Base-by-base conservation (phyloP, 2,797 vertebrate species). In the Ambastaia sidthimunki region DNA sequence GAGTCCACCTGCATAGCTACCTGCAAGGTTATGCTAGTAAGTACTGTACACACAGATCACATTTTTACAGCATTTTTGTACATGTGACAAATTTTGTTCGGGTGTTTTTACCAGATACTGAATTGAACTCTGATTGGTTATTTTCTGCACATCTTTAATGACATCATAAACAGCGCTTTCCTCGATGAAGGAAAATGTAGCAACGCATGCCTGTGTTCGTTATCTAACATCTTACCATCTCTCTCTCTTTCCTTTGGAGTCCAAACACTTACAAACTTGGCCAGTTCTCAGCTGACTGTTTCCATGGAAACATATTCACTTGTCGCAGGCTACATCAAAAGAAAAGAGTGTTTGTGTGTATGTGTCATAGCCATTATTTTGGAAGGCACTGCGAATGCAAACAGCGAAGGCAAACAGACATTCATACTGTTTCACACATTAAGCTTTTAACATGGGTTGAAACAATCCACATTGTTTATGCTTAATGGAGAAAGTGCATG, bases 141-240 rank as follows among this genome's bases (percentile, higher is more conserved):
- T 70, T 60, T 25, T 60, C 12, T 9, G 15, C 84, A 87, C 90
- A 90, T 91, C 86, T 89, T 85, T 28, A 37, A 59, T 60, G 41
- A 74, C 65, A 75, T 31, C 28, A 55, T 66, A n/a, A 23, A 59
- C 59, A 63, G 34, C n/a, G 31, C 48, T 21, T 47, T 19, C 7
- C 73, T 55, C 15, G 7, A 31, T 54, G 50, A 16, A 25, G 57
- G 13, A 23, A 25, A 1, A 59, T 25, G 4, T 25, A 25, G 41
- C 34, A 10, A 21, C 21, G 25, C 23, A 19, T 21, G 77, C 57
- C 23, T 47, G 50, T 4, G 34, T 82, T 76, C 44, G 74, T 78
- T 72, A 78, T 80, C 50, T 74, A 76, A 68, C 41, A 47, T 31
- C 19, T 57, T 7, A 11, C 41, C 41, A 44, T 75, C 25, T 76